phyloP scores from a whole-genome alignment of 1,140 invertebrate species.

The Stegodyphus dumicola region DNA sequence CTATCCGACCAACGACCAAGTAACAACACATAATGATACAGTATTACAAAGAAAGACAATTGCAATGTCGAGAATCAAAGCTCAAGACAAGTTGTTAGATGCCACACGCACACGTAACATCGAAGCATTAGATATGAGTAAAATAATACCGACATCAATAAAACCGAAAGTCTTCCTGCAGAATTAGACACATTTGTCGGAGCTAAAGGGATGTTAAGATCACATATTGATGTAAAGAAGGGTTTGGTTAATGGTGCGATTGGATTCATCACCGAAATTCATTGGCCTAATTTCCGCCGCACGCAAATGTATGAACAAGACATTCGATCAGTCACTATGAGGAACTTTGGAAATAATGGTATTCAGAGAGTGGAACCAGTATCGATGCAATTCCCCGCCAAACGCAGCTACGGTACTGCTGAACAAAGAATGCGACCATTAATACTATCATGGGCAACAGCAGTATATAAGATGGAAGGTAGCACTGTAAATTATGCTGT shows the following conservation, averaged over 20 bases:
- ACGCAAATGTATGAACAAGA: constrained; percentile 20
- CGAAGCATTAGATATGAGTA: no score
- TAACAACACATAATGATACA: no score
- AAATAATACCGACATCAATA: constrained; percentile 36
- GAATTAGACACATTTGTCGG: constrained; percentile 49
- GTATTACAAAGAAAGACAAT: no score
- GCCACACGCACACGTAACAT: no score
- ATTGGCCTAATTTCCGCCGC: constrained; percentile 64
- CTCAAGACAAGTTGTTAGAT: no score
- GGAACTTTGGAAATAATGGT: constrained; percentile 25
- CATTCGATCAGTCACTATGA: constrained; percentile 11
- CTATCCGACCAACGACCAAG: no score
- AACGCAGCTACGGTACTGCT: constrained; percentile 15
- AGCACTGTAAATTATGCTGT: constrained; percentile 29
- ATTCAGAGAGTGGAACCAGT: no score
- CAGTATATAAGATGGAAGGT: constrained; percentile 60
- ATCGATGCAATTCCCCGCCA: no score
- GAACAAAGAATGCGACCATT: constrained; percentile 54
- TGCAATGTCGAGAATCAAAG: no score
- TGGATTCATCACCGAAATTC: constrained; percentile 64
- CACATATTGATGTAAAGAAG: constrained; percentile 66
- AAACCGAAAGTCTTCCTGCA: constrained; percentile 52
- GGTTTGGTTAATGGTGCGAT: constrained; percentile 67
- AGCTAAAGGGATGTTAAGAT: constrained; percentile 65
- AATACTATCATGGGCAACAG: constrained; percentile 56